These are phyloP conservation scores for Anas platyrhynchos DNA, from an alignment of 2,113 vertebrate species.

Conservation along the genomic window DNA sequence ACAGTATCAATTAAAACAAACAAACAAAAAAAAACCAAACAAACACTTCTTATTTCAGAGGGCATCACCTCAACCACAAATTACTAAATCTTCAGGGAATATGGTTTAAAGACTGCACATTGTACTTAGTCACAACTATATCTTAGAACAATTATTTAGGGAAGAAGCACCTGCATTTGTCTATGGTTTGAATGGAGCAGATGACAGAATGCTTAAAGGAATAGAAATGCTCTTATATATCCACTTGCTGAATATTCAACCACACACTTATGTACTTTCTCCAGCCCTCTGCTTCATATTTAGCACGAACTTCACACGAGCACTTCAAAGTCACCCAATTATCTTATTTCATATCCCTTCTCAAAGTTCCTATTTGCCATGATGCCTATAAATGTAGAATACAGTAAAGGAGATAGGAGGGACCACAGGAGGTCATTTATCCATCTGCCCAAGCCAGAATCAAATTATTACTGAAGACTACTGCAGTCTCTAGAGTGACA, in stretches of 20 bases:
- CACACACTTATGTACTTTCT: not conserved
- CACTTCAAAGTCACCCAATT: not conserved
- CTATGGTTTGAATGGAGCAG: not conserved
- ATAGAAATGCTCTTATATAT: not conserved
- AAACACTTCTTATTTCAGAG: not conserved
- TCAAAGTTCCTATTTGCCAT: not conserved
- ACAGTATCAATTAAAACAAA: not conserved
- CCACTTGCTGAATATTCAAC: not conserved
- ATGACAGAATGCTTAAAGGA: not conserved
- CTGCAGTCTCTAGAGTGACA: not conserved
- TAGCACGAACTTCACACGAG: not conserved
- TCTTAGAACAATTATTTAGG: not conserved
- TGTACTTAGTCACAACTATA: not conserved
- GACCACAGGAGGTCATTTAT: not conserved
- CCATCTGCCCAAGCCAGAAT: not conserved
- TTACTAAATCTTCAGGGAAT: not conserved
- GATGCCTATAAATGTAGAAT: not conserved
- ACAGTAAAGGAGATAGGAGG: not conserved
- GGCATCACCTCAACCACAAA: not conserved
- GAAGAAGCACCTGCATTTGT: not conserved
- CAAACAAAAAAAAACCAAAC: not conserved
- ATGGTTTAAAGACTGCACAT: not conserved
- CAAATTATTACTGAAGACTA: not conserved
- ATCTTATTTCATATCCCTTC: not conserved
- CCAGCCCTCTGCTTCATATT: not conserved